Base-by-base conservation (phyloP, 2,113 vertebrate genomes). In the Oceanodroma tethys region DNA sequence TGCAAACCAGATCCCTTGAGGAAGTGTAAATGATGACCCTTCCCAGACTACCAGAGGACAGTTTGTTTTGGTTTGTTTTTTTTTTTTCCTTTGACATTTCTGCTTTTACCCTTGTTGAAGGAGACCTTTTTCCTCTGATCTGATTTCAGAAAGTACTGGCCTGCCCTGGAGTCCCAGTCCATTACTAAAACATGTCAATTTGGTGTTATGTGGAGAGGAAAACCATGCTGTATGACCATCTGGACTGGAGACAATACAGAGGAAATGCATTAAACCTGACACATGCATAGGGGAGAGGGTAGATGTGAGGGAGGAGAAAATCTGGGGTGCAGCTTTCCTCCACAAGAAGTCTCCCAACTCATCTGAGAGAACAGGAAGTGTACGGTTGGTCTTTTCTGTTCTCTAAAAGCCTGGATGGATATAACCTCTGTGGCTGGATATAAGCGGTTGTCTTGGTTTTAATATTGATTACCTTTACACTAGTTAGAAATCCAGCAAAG, bases 91-190 rank as follows among this genome's bases (percentile, higher is more conserved):
- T 36, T 88, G 38, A 53, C 53, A 76, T 76, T 78, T 95, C 84
- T 95, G 81, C 26, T 85, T 97, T 96, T 81, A 65, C 62, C 84
- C 60, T 87, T 74, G 50, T 86, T 71, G 60, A 56, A 87, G 71
- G 50, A 91, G 40, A 36, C 11, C 27, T 50, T 94, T 88, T 92
- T 89, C 22, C 30, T 81, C 29, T 36, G 23, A 95, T 16, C 5
- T 78, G 78, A 48, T 55, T 87, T 66, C 1, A 6, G 53, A 74
- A 93, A 32, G 7, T 60, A 40, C 7, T 59, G 6, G 11, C 22
- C 50, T 70, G 23, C 12, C 4, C 18, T 50, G 45, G 76, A 66
- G 27, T 40, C 19, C 13, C 13, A 25, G 2, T 30, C 18, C 7
- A 7, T 55, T 85, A 50, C 10, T 60, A 70, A 88, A 70, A 70